Evolutionary conservation across 1,140 invertebrate species (phyloP), one percentile per base, ranked within the genome.

Genomic region (Ceratoteleas bidentatus): DNA sequence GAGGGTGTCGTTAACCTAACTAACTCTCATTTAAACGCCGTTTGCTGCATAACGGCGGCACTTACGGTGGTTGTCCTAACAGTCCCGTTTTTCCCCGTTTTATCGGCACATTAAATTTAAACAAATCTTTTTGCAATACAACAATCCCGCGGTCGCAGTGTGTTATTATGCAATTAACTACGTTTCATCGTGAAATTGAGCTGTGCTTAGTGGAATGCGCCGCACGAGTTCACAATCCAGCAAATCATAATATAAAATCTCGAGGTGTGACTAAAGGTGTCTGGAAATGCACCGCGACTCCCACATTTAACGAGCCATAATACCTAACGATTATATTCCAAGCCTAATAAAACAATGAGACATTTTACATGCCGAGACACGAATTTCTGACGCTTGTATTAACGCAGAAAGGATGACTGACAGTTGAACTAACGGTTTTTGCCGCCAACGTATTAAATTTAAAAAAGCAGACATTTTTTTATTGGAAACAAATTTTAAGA

Each of bases 221-320:
- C 11, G 13, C 40, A 38, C 50, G 16, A 43, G 33, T 69, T 69
- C 62, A 49, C 11, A 69, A 62, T 43, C 40, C 32, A 50, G 50
- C 65, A 36, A 36, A 77, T 77, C 74, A 52, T 57, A 64, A 64
- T 64, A 43, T 38, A 72, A 73, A 66, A 68, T 73, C 49, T 68
- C 38, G 24, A 80, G 76, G 68, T 80, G 76, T 73, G 76, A 80
- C 76, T 65, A 62, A 54, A 79, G 45, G 61, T 56, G 69, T 68
- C 57, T 68, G 54, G 15, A 68, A 80, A 73, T 54, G 68, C 62
- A 73, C 61, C 4, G 24, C 16, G 43, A 73, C 68, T 80, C 76
- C 76, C 69, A 80, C 76, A 68, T 68, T 68, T 60, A 66, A 70
- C 66, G 57, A 54, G 61, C 50, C n/a, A 56, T 62, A 73, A 62